phyloP scores from a whole-genome alignment of 2,888 invertebrate genomes.

The Crematogaster levior region DNA sequence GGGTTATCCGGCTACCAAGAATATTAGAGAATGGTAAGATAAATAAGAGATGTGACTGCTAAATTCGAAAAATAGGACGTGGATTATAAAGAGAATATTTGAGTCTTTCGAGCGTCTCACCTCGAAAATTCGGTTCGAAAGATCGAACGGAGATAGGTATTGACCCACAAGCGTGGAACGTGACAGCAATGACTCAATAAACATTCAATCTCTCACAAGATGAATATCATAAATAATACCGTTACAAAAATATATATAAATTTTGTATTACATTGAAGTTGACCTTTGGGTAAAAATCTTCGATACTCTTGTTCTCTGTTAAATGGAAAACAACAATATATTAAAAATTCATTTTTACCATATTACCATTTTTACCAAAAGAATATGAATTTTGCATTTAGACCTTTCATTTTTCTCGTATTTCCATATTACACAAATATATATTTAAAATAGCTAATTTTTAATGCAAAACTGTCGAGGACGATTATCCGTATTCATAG shows the following conservation, averaged over 20 bases:
- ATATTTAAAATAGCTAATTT: not conserved
- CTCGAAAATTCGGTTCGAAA: constrained; percentile 17
- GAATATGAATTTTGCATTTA: no score
- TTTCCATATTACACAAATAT: not conserved
- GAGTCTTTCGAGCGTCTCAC: not conserved
- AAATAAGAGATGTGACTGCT: not conserved
- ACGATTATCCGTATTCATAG: not conserved
- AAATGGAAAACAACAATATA: no score
- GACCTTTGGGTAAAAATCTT: no score
- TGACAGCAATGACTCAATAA: constrained; percentile 8
- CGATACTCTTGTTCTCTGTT: no score
- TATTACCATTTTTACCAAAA: no score
- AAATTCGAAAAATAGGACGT: constrained; percentile 7
- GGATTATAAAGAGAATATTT: not conserved
- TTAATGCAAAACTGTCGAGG: not conserved
- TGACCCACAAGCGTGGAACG: not conserved
- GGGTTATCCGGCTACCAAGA: not conserved
- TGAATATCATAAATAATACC: constrained; percentile 1
- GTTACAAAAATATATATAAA: not conserved
- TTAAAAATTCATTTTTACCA: no score
- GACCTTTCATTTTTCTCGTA: no score
- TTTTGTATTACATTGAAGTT: no score
- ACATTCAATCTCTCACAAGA: constrained; percentile 2
- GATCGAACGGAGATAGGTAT: constrained; percentile 21
- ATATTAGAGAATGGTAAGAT: not conserved